These are phyloP conservation scores for Microplitis mediator DNA, from an alignment of 1,140 invertebrate species.

Conservation along the genomic window DNA sequence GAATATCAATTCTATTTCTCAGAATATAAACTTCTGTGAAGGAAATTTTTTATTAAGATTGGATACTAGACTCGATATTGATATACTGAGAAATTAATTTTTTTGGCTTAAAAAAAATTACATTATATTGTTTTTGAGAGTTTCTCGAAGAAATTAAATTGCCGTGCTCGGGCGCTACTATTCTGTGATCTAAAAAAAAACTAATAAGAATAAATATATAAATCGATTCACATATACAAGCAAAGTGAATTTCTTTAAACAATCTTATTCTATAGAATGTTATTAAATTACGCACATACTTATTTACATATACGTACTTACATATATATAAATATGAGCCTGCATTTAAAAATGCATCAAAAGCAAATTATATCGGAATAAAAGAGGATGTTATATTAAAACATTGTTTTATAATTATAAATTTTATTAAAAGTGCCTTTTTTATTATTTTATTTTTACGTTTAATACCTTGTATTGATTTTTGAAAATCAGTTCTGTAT, in stretches of 20 bases:
- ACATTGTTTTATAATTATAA: neutral
- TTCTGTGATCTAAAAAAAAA: conserved; percentile 50
- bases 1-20: no score
- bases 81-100: neutral
- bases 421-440: conserved; percentile 10
- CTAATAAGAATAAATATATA: no score
- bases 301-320: conserved; percentile 31
- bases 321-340: conserved; percentile 26
- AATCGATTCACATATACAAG: conserved; percentile 36
- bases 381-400: neutral
- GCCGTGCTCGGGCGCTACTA: conserved; percentile 52
- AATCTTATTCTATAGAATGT: conserved; percentile 38
- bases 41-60: no score
- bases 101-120: conserved; percentile 10
- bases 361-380: neutral
- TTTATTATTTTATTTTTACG: neutral
- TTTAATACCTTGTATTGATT: neutral
- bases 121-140: conserved; percentile 37
- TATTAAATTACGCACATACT: conserved; percentile 28
- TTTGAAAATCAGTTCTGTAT: no score
- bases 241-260: conserved; percentile 39
- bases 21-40: no score
- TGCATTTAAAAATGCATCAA: conserved; percentile 29
- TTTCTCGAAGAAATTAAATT: conserved; percentile 40
- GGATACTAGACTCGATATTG: no score